These are phyloP conservation scores for Balaenoptera acutorostrata DNA, from an alignment of 2,113 vertebrate genomes.

Conservation along the genomic window DNA sequence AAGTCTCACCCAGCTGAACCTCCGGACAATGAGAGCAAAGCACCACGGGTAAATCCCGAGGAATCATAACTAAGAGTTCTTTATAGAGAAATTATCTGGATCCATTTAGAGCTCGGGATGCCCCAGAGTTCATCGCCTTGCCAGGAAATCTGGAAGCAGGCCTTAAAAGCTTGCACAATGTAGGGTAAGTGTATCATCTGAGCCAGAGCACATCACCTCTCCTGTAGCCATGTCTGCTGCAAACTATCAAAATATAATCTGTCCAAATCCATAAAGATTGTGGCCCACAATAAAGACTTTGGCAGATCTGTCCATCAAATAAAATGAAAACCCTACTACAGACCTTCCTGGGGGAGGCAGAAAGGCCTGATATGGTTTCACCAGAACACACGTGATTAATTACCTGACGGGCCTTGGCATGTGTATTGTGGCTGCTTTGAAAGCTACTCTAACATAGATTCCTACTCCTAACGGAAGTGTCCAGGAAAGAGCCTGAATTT, in stretches of 20 bases:
- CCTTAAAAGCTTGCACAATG: slow-evolving; percentile 7
- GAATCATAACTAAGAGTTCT: background rate
- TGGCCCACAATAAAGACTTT: background rate
- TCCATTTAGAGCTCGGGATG: background rate
- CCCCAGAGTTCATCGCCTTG: background rate
- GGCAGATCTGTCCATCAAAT: slow-evolving; percentile 21
- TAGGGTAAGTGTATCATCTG: background rate
- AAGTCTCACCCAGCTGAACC: background rate
- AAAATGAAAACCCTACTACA: background rate
- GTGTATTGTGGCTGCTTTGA: background rate
- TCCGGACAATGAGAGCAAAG: background rate
- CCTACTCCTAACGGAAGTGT: background rate
- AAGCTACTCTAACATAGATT: background rate
- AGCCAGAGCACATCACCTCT: background rate
- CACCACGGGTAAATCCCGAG: fast-evolving
- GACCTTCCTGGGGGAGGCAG: background rate
- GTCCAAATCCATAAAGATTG: background rate
- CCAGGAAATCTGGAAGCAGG: slow-evolving; percentile 6
- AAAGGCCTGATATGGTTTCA: background rate
- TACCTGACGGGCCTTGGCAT: background rate
- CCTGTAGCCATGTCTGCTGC: background rate
- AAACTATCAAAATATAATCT: slow-evolving; percentile 12
- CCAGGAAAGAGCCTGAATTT: background rate
- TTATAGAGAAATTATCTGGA: background rate
- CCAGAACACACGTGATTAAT: background rate